Evolutionary conservation across 2,888 invertebrate genomes (phyloP).

Genomic region (Amphipyra berbera): DNA sequence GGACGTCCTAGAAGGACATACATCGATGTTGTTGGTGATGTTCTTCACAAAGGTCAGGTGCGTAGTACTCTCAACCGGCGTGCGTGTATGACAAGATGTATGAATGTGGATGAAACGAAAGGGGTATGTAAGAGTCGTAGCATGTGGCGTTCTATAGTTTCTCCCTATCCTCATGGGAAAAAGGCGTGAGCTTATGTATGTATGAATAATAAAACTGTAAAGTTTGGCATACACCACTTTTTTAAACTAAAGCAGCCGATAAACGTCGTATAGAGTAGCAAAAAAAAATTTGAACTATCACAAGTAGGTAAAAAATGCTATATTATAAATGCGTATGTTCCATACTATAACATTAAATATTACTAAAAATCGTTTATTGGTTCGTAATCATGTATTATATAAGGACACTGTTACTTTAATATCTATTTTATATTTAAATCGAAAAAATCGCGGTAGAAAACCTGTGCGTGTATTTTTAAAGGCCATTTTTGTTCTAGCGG

Average conservation of each 20-base stretch:
- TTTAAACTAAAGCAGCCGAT: slow-evolving; percentile 8
- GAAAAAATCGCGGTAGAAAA: slow-evolving; percentile 64
- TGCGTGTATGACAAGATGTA: too few relatives aligned
- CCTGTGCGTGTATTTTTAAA: slow-evolving; percentile 66
- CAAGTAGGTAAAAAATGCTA: slow-evolving; percentile 79
- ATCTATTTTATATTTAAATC: slow-evolving; percentile 57
- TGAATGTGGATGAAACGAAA: too few relatives aligned
- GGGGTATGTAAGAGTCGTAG: too few relatives aligned
- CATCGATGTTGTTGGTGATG: too few relatives aligned
- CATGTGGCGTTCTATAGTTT: too few relatives aligned
- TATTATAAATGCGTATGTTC: slow-evolving; percentile 74
- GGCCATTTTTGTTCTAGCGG: slow-evolving; percentile 67
- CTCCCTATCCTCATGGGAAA: too few relatives aligned
- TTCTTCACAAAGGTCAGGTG: too few relatives aligned
- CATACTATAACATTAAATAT: slow-evolving; percentile 58
- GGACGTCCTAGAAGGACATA: too few relatives aligned
- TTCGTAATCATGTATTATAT: slow-evolving; percentile 58
- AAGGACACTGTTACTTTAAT: slow-evolving; percentile 69
- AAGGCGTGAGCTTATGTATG: too few relatives aligned
- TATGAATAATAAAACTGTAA: not conserved
- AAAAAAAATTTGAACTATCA: slow-evolving; percentile 71
- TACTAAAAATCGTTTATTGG: slow-evolving; percentile 59
- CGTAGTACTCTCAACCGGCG: too few relatives aligned
- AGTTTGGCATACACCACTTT: not conserved
- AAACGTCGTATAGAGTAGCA: slow-evolving; percentile 53